Evolutionary conservation across 2,888 invertebrate species (phyloP).

Genomic region (Drosophila mimica): DNA sequence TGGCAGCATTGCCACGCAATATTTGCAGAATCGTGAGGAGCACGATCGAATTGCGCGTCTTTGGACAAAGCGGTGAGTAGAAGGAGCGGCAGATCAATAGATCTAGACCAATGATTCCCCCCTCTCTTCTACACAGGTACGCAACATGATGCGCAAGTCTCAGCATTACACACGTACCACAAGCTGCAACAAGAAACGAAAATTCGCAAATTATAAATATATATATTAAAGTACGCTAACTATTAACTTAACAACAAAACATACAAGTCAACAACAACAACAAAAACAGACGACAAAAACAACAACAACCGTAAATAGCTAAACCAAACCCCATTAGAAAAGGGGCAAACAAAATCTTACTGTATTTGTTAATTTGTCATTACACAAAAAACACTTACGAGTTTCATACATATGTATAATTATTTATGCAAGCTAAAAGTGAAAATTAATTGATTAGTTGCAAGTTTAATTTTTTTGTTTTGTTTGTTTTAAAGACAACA

Average conservation of each 20-base stretch:
- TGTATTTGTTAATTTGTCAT: slow-evolving; percentile 30
- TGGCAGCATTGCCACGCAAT: slow-evolving; percentile 99
- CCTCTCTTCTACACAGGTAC: slow-evolving; percentile 69
- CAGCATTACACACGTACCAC: slow-evolving; percentile 73
- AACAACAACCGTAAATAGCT: slow-evolving; percentile 32
- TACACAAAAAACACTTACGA: slow-evolving; percentile 12
- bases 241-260: slow-evolving; percentile 70
- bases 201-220: slow-evolving; percentile 79
- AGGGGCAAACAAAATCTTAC: slow-evolving; percentile 18
- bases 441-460: slow-evolving; percentile 30
- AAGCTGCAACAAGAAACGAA: slow-evolving; percentile 76
- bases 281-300: slow-evolving; percentile 31
- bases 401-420: slow-evolving; percentile 20
- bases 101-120: slow-evolving; percentile 10
- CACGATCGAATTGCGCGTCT: slow-evolving; percentile 99
- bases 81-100: not conserved
- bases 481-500: slow-evolving; percentile 12
- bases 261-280: slow-evolving; percentile 33
- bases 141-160: slow-evolving; percentile 84
- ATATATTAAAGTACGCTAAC: slow-evolving; percentile 77
- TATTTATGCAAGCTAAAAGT: slow-evolving; percentile 28
- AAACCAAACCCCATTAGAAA: slow-evolving; percentile 13
- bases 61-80: slow-evolving; percentile 97
- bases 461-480: slow-evolving; percentile 27
- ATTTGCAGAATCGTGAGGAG: slow-evolving; percentile 98